Evolutionary conservation across 2,888 invertebrate species (phyloP).

Genomic region (Acleris laterana): DNA sequence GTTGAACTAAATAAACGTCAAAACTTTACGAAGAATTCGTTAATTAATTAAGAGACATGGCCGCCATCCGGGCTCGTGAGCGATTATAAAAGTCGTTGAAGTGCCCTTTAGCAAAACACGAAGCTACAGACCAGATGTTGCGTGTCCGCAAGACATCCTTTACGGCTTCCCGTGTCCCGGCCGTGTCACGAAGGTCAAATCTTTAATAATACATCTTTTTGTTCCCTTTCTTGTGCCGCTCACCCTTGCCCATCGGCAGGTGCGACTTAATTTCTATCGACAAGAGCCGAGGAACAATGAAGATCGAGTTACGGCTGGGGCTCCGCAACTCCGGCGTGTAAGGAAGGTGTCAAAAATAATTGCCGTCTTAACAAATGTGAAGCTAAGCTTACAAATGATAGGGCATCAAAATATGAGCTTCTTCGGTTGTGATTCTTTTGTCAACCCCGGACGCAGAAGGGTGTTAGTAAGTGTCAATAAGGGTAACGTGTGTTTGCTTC

Average conservation of each 20-base stretch:
- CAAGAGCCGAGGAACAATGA: conserved; percentile 10
- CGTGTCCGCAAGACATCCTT: conserved; percentile 31
- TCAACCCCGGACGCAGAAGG: too few relatives aligned
- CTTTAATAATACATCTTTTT: conserved; percentile 35
- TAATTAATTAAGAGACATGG: neutral
- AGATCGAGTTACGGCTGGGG: conserved; percentile 24
- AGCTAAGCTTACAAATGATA: neutral
- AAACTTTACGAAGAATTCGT: neutral
- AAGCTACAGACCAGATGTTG: conserved; percentile 30
- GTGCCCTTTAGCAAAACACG: conserved; percentile 10
- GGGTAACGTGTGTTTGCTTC: too few relatives aligned
- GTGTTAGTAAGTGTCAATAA: too few relatives aligned
- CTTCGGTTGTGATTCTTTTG: too few relatives aligned
- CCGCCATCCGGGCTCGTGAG: neutral
- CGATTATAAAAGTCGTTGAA: conserved; percentile 23
- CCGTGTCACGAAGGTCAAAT: conserved; percentile 37
- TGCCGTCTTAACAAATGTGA: neutral
- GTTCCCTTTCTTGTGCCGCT: conserved; percentile 23
- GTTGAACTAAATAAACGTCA: neutral
- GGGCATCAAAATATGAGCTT: neutral
- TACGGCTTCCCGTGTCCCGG: conserved; percentile 27
- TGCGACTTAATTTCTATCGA: conserved; percentile 26
- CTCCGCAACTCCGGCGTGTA: neutral
- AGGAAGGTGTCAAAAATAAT: conserved; percentile 22
- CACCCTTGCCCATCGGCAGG: conserved; percentile 22